Percentiles rank a stretch among this genome's conserved stretches.
Conservation (phyloP, 2,113 vertebrate genomes). For the Asarcornis scutulata region DNA sequence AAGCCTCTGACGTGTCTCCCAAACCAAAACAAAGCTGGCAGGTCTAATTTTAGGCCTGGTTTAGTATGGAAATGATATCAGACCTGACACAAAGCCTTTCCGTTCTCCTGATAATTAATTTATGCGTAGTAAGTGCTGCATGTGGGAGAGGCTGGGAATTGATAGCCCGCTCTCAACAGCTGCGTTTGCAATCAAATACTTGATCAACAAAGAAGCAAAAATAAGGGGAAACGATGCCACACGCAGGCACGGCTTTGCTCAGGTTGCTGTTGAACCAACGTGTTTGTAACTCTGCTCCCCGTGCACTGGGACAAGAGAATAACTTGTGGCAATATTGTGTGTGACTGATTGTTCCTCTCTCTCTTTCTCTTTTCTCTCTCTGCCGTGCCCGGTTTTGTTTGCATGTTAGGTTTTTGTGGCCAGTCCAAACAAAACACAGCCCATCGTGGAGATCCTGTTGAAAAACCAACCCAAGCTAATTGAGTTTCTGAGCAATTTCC, state of each 20-base stretch:
- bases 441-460: slow-evolving; percentile 95
- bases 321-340: not conserved
- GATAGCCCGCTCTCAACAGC: not conserved
- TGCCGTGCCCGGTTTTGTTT: slow-evolving; percentile 9
- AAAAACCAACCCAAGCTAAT: slow-evolving; percentile 98
- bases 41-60: slow-evolving; percentile 50
- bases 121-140: not conserved
- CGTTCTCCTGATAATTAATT: not conserved
- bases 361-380: not conserved
- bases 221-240: not conserved
- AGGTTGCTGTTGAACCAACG: not conserved
- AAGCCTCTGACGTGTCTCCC: slow-evolving; percentile 33
- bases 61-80: slow-evolving; percentile 34
- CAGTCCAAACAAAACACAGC: slow-evolving; percentile 96
- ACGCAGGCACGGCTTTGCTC: rapidly evolving
- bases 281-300: not conserved
- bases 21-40: slow-evolving; percentile 46
- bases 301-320: not conserved
- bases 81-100: slow-evolving; percentile 10
- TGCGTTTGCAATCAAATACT: not conserved
- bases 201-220: not conserved
- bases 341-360: not conserved
- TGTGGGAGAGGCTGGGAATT: not conserved
- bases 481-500: slow-evolving; percentile 96
- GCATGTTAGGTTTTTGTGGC: slow-evolving; percentile 92